phyloP scores from a whole-genome alignment of 2,888 invertebrate genomes.

The Aelia acuminata region DNA sequence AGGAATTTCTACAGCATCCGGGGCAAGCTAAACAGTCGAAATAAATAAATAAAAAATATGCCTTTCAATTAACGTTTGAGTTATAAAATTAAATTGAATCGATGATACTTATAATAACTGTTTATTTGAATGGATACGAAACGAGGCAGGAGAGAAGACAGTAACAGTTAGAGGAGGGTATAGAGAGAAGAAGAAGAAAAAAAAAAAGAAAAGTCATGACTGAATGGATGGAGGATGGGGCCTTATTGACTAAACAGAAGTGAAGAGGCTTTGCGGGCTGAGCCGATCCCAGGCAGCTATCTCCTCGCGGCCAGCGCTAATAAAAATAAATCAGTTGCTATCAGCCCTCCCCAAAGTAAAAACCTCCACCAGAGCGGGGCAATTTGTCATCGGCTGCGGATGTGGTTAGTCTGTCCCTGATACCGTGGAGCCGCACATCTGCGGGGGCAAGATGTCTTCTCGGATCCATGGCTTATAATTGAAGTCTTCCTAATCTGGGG shows the following conservation, averaged over 20 bases:
- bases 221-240: neutral
- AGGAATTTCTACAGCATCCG: neutral
- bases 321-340: slow-evolving; percentile 56
- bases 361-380: neutral
- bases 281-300: slow-evolving; percentile 53
- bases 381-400: slow-evolving; percentile 50
- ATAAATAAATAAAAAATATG: neutral
- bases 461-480: neutral
- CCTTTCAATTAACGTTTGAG: slow-evolving; percentile 1
- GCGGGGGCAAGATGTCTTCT: neutral
- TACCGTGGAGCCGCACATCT: neutral
- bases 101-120: neutral
- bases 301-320: slow-evolving; percentile 53
- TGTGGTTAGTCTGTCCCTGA: slow-evolving; percentile 14
- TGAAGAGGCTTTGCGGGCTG: slow-evolving; percentile 34
- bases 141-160: neutral
- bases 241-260: slow-evolving; percentile 56
- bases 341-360: neutral
- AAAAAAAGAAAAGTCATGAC: slow-evolving; percentile 5
- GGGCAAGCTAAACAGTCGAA: neutral
- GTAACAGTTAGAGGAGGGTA: too few species aligned
- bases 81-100: slow-evolving; percentile 23
- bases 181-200: too few species aligned
- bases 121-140: neutral
- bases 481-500: neutral